A percentile compares a stretch with the other conserved stretches of the same genome.
These are phyloP conservation scores for Drosophila ogumai DNA, from an alignment of 1,140 invertebrate species.

Conservation along the genomic window DNA sequence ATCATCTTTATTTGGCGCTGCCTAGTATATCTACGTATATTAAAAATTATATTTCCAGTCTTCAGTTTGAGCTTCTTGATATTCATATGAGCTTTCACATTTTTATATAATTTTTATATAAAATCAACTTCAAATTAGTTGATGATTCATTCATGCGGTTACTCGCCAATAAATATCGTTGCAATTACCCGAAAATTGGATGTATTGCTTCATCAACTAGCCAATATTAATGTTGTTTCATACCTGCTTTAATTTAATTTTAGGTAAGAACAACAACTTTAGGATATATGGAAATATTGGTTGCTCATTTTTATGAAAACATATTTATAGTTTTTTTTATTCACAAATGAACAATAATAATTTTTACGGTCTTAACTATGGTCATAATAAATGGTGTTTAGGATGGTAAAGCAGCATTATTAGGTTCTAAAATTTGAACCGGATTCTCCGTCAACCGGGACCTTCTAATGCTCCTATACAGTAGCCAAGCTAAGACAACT, in stretches of 20 bases:
- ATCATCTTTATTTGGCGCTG: too few species aligned
- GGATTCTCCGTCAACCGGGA: not conserved
- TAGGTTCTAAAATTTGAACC: too few species aligned
- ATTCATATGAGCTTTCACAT: not conserved
- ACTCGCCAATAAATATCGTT: not conserved
- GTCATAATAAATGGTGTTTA: too few species aligned
- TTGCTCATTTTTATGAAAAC: too few species aligned
- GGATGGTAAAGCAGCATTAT: too few species aligned
- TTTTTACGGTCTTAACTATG: not conserved
- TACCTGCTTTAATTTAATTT: too few species aligned
- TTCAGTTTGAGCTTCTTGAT: too few species aligned
- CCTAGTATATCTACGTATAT: too few species aligned
- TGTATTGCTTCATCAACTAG: not conserved
- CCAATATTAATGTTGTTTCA: not conserved
- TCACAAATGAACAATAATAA: not conserved
- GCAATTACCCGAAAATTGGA: not conserved
- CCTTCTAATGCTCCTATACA: not conserved
- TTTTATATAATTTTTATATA: not conserved
- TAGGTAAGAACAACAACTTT: too few species aligned
- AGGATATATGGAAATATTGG: too few species aligned
- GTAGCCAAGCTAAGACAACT: not conserved
- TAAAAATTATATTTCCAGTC: too few species aligned
- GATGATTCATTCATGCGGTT: not conserved
- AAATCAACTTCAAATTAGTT: not conserved
- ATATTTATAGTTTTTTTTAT: not conserved